Evolutionary conservation across 2,113 vertebrate genomes (phyloP).

Genomic region (Hiodon tergisus): DNA sequence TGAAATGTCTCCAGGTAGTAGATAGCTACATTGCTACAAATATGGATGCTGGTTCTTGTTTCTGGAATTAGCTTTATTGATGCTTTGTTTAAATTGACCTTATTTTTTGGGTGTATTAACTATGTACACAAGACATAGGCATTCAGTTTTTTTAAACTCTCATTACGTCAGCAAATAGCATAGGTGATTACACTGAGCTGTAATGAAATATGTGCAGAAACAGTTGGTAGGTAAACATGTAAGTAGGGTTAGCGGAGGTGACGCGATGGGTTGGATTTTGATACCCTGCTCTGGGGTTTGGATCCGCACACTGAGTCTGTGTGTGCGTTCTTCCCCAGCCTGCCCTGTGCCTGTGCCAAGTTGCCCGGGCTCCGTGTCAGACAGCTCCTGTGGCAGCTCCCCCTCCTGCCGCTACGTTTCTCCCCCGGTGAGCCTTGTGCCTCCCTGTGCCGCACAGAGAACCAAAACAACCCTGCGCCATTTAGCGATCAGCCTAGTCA

Average conservation of each 20-base stretch:
- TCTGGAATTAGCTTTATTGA: neutral
- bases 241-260: no score
- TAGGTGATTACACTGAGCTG: no score
- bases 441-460: no score
- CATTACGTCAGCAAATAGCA: no score
- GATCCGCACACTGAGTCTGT: neutral
- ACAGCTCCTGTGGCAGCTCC: conserved; percentile 82
- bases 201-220: no score
- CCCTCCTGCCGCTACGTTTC: conserved; percentile 86
- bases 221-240: no score
- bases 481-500: no score
- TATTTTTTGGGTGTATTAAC: neutral
- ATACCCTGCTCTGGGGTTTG: neutral
- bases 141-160: no score
- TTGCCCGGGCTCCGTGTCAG: conserved; percentile 67
- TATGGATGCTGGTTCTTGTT: neutral
- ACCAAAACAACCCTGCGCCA: neutral
- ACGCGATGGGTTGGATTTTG: no score
- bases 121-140: no score
- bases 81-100: neutral
- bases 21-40: neutral
- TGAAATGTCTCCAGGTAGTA: neutral
- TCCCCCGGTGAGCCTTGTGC: conserved; percentile 78
- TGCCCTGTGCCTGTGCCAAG: conserved; percentile 88
- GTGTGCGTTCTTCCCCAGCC: conserved; percentile 56